phyloP scores from a whole-genome alignment of 2,797 vertebrate genomes.

The Odontamblyopus lacepedii region DNA sequence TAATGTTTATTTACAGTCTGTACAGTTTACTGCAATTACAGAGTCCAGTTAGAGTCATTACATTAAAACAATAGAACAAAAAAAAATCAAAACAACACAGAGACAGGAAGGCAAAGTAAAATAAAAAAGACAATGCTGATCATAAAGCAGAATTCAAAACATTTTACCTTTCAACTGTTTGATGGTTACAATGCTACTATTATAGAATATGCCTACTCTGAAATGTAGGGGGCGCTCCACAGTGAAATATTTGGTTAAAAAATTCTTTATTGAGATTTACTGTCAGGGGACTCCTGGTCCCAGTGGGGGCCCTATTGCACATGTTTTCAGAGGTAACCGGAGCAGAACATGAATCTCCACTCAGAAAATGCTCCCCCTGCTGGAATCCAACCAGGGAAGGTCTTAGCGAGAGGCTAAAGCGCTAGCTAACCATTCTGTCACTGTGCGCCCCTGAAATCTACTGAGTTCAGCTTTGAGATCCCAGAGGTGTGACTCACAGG shows the following conservation, averaged over 20 bases:
- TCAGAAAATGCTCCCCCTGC: not conserved
- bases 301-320: not conserved
- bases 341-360: not conserved
- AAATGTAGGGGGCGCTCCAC: not conserved
- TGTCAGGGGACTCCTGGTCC: not conserved
- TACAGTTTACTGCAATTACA: not conserved
- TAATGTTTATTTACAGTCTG: slow-evolving; percentile 11
- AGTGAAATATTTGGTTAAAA: not conserved
- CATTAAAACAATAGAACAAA: not conserved
- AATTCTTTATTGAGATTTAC: not conserved
- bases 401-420: not conserved
- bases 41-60: slow-evolving; percentile 6
- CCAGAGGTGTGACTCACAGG: not conserved
- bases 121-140: not conserved
- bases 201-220: not conserved
- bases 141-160: not conserved
- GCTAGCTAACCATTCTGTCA: not conserved
- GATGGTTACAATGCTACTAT: not conserved
- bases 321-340: not conserved
- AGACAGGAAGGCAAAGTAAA: not conserved
- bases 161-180: not conserved
- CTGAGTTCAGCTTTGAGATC: not conserved
- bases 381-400: not conserved
- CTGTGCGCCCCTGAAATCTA: not conserved
- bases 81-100: not conserved